Base-by-base conservation (phyloP, 2,113 vertebrate species). In the Lagopus muta region DNA sequence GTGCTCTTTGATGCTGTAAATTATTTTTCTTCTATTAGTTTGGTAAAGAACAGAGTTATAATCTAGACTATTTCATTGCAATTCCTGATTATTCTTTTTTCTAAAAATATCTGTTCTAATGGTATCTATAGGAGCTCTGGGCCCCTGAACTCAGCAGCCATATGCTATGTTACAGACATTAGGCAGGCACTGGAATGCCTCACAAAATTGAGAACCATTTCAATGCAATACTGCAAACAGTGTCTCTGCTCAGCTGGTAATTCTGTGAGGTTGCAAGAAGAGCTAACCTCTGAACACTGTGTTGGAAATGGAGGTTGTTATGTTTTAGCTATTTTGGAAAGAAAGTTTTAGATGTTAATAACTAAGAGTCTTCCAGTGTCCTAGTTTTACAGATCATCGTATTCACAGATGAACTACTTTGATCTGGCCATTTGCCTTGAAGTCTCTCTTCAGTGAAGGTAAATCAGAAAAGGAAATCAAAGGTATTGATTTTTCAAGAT, bases 401-500 rank as follows among this genome's bases (percentile, higher is more conserved):
- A 82, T 83, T 89, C 60, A 86, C 75, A 91, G 55, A 66, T 64
- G 42, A 20, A 34, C 70, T 91, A 45, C 90, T 95, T 96, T 95
- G 85, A 95, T 96, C 82, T 86, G 92, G 60, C 79, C 82, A 67
- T 57, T 91, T 91, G 84, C 94, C 72, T 94, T 94, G 93, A 95
- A 88, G 82, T 93, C 79, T 66, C 42, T 89, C 69, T 89, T 80
- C 72, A 77, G 75, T 95, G 82, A 75, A 92, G 92, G 82, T 90
- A 92, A 96, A 86, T 80, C 64, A 62, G 66, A 82, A 66, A 69
- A 91, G 74, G 71, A 92, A 93, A 91, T 85, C 27, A 73, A 70
- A 94, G 55, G 60, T 94, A 88, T 74, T 91, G 92, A 88, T 94
- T 94, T 94, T 94, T 88, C 69, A 95, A 86, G 91, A 95, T 88